phyloP scores from a whole-genome alignment of 2,888 invertebrate genomes.

The Dastarcus helophoroides region DNA sequence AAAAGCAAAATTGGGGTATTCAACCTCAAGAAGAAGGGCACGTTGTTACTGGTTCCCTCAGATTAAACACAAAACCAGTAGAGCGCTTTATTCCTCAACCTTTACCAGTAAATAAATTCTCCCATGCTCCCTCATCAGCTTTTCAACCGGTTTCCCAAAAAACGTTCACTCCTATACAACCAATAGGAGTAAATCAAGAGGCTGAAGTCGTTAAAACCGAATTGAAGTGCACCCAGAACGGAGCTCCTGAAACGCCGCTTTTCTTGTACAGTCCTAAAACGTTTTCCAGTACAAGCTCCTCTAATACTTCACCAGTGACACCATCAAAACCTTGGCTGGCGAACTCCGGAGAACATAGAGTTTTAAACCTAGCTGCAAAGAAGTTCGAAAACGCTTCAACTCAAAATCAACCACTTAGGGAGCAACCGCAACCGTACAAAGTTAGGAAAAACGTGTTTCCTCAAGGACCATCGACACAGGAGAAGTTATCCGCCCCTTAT shows the following conservation, averaged over 20 bases:
- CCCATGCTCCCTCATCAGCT: conserved; percentile 66
- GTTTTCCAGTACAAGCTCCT: conserved; percentile 14
- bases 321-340: conserved; percentile 39
- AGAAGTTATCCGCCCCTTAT: conserved; percentile 26
- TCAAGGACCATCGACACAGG: conserved; percentile 14
- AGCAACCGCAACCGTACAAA: conserved; percentile 26
- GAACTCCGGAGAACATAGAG: conserved; percentile 38
- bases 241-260: conserved; percentile 17
- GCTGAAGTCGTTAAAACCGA: conserved; percentile 22
- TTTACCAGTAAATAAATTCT: conserved; percentile 57
- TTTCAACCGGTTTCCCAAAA: conserved; percentile 51
- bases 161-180: conserved; percentile 7
- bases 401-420: conserved; percentile 11
- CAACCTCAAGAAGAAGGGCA: conserved; percentile 38
- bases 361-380: conserved; percentile 41
- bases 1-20: conserved; percentile 26
- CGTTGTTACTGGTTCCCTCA: conserved; percentile 35
- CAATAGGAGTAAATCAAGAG: conserved; percentile 16
- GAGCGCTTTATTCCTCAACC: conserved; percentile 46
- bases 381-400: conserved; percentile 41
- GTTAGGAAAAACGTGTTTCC: conserved; percentile 24
- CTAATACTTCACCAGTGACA: conserved; percentile 16
- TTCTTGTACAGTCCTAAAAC: conserved; percentile 36
- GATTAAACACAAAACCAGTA: conserved; percentile 30
- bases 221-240: conserved; percentile 9